phyloP scores from a whole-genome alignment of 2,797 vertebrate genomes.

The Danio kyathit region DNA sequence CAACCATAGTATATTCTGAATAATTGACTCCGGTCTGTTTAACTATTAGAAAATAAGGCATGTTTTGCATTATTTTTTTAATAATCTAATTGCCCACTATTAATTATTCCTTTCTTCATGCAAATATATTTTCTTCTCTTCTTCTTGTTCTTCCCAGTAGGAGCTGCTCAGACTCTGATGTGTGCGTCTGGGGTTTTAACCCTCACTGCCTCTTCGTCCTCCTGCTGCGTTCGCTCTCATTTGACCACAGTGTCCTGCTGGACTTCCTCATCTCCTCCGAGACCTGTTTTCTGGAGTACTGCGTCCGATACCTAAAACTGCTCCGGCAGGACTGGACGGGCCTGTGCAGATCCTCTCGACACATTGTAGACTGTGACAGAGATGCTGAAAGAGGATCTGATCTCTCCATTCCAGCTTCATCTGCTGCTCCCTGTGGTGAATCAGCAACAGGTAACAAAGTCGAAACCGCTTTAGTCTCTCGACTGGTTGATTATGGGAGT shows the following conservation, averaged over 20 bases:
- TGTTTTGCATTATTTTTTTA: no score
- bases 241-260: slow-evolving; percentile 89
- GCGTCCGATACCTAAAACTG: slow-evolving; percentile 90
- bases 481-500: slow-evolving; percentile 88
- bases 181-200: slow-evolving; percentile 82
- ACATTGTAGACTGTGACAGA: slow-evolving; percentile 51
- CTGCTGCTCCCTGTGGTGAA: neutral
- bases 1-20: no score
- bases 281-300: slow-evolving; percentile 95
- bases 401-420: neutral
- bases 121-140: no score
- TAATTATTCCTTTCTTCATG: no score
- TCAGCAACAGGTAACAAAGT: neutral
- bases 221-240: slow-evolving; percentile 84
- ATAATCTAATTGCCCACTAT: no score
- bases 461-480: neutral
- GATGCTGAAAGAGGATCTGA: neutral
- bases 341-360: slow-evolving; percentile 75
- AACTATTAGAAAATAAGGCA: no score
- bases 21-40: no score
- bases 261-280: slow-evolving; percentile 96
- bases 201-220: slow-evolving; percentile 92
- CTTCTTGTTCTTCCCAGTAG: slow-evolving; percentile 44
- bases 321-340: slow-evolving; percentile 78
- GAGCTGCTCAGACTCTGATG: slow-evolving; percentile 38